Base-by-base conservation (phyloP, 1,140 invertebrate genomes). In the Tetramorium simillimum region DNA sequence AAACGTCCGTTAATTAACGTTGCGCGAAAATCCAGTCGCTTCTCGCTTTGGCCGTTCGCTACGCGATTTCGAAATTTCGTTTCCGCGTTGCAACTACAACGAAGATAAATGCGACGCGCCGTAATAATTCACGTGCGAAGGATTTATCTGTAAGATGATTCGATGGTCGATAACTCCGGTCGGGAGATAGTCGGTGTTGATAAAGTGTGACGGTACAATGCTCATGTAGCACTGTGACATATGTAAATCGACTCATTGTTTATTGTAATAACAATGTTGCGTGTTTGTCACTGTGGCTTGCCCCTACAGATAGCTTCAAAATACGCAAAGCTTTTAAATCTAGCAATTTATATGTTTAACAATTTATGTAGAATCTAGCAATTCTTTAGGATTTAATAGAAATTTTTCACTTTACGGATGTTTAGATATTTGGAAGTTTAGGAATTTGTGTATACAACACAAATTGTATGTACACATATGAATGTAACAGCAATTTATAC, bases 61-160 rank as follows among this genome's bases (percentile, higher is more conserved):
- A 40, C 46, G 18, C 28, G 16, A 67, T 80, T 58, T 51, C 28
- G 14, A 81, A 81, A 81, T 69, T 65, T 70, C 33, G 21, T 67
- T 80, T 69, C n/a, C 33, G 28, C 43, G n/a, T 51, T 53, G 62
- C 28, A 67, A 4, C 46, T 51, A 14, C 78, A 37, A 18, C 33
- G 53, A 60, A 60, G 80, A 84, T 84, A 60, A 84, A 84, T 73
- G 69, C 80, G 40, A 60, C 14, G 53, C 24, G 53, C 2, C 14
- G n/a, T 60, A 73, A 84, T 84, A 84, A 82, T 73, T 82, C 53
- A 84, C 46, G 7, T 7, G 40, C 69, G 80, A 46, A 60, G 40
- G 69, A 84, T 84, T 84, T 84, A 84, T 84, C 53, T 84, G 80
- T 84, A 84, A 84, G 80, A 84, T 84, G 80, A 73, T 84, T 84